Conservation (phyloP, 1,140 invertebrate genomes). For the Diprion similis region DNA sequence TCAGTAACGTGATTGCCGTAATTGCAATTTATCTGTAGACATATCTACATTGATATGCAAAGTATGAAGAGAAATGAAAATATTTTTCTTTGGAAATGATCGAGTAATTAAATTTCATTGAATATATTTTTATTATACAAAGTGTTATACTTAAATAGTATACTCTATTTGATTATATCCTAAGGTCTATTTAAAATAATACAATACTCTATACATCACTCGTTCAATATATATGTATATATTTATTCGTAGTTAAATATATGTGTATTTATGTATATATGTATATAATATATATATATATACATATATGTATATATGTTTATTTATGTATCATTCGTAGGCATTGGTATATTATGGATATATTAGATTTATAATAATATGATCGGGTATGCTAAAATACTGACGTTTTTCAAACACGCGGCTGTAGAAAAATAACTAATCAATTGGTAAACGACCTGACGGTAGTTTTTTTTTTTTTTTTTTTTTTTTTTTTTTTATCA, state of each 20-base stretch:
- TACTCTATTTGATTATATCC: conserved; percentile 29
- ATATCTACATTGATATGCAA: too few relatives aligned
- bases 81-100: conserved; percentile 11
- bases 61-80: too few relatives aligned
- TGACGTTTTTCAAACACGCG: conserved; percentile 1
- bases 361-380: not conserved
- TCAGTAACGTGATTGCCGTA: too few relatives aligned
- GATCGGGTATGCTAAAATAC: not conserved
- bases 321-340: not conserved
- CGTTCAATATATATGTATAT: conserved; percentile 7
- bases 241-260: conserved; percentile 21
- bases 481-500: too few relatives aligned
- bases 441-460: too few relatives aligned
- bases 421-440: not conserved
- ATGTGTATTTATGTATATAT: not conserved
- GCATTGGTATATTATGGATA: too few relatives aligned
- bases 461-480: too few relatives aligned
- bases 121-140: conserved; percentile 52
- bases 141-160: conserved; percentile 56
- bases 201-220: conserved; percentile 42
- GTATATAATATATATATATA: not conserved
- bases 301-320: not conserved
- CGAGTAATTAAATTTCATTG: not conserved
- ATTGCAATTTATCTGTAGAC: too few relatives aligned
- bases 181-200: conserved; percentile 15